A percentile compares a stretch with the other conserved stretches of the same genome.
Conservation (phyloP, 2,113 vertebrate genomes). For the Fulmarus glacialis region DNA sequence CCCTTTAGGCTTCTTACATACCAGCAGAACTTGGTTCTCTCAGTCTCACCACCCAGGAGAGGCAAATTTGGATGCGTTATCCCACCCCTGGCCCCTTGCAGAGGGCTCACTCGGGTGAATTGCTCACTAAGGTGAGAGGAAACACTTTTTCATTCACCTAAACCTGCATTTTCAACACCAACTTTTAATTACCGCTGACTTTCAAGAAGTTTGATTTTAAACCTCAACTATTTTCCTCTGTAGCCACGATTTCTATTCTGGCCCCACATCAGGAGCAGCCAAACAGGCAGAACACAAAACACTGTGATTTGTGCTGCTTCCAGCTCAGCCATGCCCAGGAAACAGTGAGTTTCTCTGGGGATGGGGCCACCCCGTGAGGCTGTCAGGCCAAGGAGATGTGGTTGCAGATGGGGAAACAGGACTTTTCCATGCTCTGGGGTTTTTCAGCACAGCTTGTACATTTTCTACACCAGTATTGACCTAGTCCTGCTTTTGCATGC, state of each 20-base stretch:
- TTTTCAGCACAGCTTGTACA: neutral
- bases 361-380: neutral
- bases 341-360: neutral
- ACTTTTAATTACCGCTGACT: neutral
- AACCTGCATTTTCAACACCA: neutral
- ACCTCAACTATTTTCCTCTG: neutral
- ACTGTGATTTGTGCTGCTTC: neutral
- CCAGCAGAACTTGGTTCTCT: neutral
- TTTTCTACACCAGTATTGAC: neutral
- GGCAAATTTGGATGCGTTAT: neutral
- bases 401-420: neutral
- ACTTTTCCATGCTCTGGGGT: neutral
- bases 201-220: neutral
- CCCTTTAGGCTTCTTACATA: neutral
- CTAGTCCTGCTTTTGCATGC: neutral
- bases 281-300: neutral
- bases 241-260: accelerated
- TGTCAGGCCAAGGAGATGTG: neutral
- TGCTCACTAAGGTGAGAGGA: neutral
- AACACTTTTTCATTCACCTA: neutral
- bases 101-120: neutral
- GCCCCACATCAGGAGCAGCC: neutral
- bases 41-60: neutral
- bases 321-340: neutral
- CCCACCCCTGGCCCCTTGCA: neutral